Percentiles rank a stretch among this genome's conserved stretches.
Conservation (phyloP, 2,113 vertebrate genomes). For the Scortum barcoo region DNA sequence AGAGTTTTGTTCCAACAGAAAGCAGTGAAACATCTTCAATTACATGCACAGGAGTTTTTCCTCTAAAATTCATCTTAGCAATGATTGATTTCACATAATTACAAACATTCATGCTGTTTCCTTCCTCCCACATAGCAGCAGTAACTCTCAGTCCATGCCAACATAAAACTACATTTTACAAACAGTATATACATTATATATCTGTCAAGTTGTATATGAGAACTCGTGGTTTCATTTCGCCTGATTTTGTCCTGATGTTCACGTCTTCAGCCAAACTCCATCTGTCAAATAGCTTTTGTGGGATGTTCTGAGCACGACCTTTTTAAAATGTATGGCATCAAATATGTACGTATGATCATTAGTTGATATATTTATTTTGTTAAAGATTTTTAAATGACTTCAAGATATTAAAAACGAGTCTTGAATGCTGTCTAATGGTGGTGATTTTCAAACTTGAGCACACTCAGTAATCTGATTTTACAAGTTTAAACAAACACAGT, state of each 20-base stretch:
- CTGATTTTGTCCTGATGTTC: background rate
- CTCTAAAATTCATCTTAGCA: background rate
- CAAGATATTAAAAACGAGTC: constrained; percentile 18
- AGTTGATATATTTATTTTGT: constrained; percentile 47
- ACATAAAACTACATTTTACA: background rate
- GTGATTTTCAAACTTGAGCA: background rate
- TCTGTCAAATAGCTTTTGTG: constrained; percentile 1
- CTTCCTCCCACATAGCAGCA: background rate
- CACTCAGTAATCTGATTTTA: background rate
- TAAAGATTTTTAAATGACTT: constrained; percentile 7
- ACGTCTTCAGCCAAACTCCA: background rate
- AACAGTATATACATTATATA: too few species aligned
- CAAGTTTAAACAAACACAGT: background rate
- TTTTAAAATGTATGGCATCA: constrained; percentile 5
- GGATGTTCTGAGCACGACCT: background rate
- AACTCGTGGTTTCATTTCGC: background rate
- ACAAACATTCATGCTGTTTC: background rate
- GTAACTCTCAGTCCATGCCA: background rate
- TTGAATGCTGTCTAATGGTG: background rate
- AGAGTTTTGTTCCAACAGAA: background rate
- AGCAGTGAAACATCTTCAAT: background rate
- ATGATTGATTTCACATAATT: background rate
- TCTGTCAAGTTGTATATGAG: background rate
- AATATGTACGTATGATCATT: constrained; percentile 3
- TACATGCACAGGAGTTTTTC: background rate